A percentile compares a stretch with the other conserved stretches of the same genome.
Conservation (phyloP, 2,113 vertebrate species). For the Uria aalge region DNA sequence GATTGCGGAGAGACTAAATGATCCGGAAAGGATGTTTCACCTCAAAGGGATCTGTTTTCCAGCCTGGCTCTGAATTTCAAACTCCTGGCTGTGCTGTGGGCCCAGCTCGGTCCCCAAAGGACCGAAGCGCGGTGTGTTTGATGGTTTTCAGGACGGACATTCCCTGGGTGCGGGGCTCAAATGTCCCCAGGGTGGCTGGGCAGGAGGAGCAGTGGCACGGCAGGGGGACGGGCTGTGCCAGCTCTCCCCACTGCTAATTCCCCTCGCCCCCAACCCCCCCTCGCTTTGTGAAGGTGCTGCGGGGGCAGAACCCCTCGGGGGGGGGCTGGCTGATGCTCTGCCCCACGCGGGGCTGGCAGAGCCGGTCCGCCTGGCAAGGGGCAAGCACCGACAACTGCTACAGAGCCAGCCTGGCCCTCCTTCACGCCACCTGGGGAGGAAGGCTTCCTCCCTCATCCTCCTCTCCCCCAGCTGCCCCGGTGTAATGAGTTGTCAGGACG, state of each 20-base stretch:
- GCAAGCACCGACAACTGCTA: accelerated
- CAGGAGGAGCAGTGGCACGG: accelerated
- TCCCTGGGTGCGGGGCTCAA: accelerated
- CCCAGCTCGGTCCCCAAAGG: accelerated
- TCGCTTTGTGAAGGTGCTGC: accelerated
- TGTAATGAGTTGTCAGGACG: slow-evolving; percentile 76
- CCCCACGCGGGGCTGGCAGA: accelerated
- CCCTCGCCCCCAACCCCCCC: accelerated
- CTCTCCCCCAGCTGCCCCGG: neutral
- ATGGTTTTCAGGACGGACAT: neutral
- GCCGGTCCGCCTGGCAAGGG: neutral
- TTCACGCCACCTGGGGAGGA: neutral
- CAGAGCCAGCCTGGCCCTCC: neutral
- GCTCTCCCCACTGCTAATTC: accelerated
- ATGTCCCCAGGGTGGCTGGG: neutral
- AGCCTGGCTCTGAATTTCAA: neutral
- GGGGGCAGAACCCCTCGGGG: accelerated
- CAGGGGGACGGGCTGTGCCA: neutral
- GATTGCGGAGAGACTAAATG: neutral
- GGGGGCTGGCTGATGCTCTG: neutral
- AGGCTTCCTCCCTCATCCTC: neutral
- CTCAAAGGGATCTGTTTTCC: neutral
- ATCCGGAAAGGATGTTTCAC: neutral
- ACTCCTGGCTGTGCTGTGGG: neutral
- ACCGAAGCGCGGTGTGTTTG: neutral